Base-by-base conservation (phyloP, 2,888 invertebrate genomes). In the Aplocera efformata region DNA sequence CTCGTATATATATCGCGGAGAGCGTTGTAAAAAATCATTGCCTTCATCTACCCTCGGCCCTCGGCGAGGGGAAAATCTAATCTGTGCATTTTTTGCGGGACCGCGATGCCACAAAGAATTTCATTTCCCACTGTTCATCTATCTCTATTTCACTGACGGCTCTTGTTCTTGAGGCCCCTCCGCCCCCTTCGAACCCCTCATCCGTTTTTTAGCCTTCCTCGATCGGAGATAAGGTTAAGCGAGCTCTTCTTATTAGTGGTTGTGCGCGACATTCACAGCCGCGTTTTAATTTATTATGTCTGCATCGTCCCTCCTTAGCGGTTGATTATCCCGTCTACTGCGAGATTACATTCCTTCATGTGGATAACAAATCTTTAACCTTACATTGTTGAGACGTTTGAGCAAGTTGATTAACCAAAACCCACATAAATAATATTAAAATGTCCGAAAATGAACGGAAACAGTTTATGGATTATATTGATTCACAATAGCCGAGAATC, bases 111-210 rank as follows among this genome's bases (percentile, higher is more conserved):
- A 88, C 89, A 88, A 89, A 88, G 88, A 89, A 89, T 89, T 89
- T 89, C 88, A 89, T 89, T 89, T 89, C 88, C 88, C 85, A 86
- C 86, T 88, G 88, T 89, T 88, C 88, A 89, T 89, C 88, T 88
- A 86, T 89, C 88, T 88, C 88, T 86, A 86, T 88, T 88, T 84
- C 86, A 86, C 78, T 88, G 88, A 88, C 88, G 84, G 79, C 85
- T 79, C 85, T 85, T 86, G 88, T 88, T 88, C 88, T 88, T 88
- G 75, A 68, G 57, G 60, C 64, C 60, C 70, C 73, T 60, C 68
- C 62, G 60, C 59, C 61, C 60, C 60, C 62, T 63, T 54, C 63
- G 49, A 49, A 45, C 72, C 72, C 70, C 73, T 72, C 72, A 68
- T 68, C 74, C 77, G 79, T 80, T 86, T 86, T 88, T 88, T 84